Percentiles rank a stretch among this genome's conserved stretches.
Evolutionary conservation across 2,797 vertebrate species (phyloP).

Genomic region (Mormyrops boulengeri): DNA sequence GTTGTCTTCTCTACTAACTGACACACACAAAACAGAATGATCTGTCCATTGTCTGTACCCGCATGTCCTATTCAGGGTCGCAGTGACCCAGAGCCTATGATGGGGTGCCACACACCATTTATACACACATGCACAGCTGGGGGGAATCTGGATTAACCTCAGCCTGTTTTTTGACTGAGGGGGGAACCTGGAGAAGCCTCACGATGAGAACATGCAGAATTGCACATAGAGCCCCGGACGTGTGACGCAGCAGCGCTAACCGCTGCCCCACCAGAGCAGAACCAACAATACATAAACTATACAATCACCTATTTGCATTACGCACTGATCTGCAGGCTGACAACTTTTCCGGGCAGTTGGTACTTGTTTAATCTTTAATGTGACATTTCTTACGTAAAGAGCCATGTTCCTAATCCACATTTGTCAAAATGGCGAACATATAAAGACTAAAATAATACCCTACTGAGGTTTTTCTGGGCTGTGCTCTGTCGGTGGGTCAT

Average conservation of each 20-base stretch:
- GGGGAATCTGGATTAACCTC: neutral
- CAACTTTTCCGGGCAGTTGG: neutral
- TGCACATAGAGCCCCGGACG: neutral
- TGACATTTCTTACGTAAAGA: neutral
- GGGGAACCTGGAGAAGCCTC: neutral
- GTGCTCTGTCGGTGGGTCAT: neutral
- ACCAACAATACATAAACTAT: neutral
- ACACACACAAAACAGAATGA: neutral
- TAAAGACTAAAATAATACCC: neutral
- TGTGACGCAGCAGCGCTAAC: neutral
- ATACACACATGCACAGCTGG: no score
- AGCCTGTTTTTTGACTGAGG: no score
- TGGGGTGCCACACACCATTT: no score
- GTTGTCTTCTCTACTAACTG: no score
- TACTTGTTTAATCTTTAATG: neutral
- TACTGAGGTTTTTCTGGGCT: neutral
- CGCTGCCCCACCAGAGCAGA: neutral
- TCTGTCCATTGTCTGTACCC: no score
- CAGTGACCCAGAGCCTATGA: no score
- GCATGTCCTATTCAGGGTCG: no score
- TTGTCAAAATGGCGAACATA: neutral
- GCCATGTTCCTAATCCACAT: neutral
- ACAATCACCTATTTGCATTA: neutral
- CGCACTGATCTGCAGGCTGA: neutral
- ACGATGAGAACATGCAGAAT: neutral